These are phyloP conservation scores for Thalassoma bifasciatum DNA, from an alignment of 2,113 vertebrate species.

Conservation along the genomic window DNA sequence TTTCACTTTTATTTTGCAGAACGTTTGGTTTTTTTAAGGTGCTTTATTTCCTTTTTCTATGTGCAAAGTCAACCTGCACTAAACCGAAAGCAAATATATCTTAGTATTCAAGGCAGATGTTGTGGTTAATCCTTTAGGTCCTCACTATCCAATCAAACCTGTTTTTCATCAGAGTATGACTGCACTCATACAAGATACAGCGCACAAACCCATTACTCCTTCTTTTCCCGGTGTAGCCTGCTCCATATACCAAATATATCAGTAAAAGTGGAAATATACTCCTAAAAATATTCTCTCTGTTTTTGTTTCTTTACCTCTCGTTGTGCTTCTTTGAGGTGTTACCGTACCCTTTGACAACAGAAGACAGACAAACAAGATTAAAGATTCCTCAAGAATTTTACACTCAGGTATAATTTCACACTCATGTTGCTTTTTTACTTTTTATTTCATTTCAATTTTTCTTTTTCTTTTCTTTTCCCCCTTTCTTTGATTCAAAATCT, in stretches of 20 bases:
- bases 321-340: too few relatives aligned
- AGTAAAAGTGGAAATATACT: too few relatives aligned
- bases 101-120: background rate
- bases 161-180: background rate
- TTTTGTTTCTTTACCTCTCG: too few relatives aligned
- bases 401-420: background rate
- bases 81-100: background rate
- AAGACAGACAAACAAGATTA: too few relatives aligned
- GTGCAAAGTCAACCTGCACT: slow-evolving; percentile 1
- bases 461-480: background rate
- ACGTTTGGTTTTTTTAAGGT: background rate
- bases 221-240: background rate
- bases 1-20: background rate
- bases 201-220: background rate
- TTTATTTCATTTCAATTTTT: too few relatives aligned
- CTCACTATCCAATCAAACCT: background rate
- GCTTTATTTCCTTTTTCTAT: slow-evolving; percentile 1
- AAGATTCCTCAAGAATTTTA: too few relatives aligned
- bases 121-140: background rate
- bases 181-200: background rate
- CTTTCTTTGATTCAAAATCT: slow-evolving; percentile 1
- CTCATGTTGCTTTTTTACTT: slow-evolving; percentile 6
- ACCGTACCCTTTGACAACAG: too few relatives aligned
- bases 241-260: background rate
- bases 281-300: too few relatives aligned